phyloP scores from a whole-genome alignment of 1,140 invertebrate species.

The Dinothrombium tinctorium region DNA sequence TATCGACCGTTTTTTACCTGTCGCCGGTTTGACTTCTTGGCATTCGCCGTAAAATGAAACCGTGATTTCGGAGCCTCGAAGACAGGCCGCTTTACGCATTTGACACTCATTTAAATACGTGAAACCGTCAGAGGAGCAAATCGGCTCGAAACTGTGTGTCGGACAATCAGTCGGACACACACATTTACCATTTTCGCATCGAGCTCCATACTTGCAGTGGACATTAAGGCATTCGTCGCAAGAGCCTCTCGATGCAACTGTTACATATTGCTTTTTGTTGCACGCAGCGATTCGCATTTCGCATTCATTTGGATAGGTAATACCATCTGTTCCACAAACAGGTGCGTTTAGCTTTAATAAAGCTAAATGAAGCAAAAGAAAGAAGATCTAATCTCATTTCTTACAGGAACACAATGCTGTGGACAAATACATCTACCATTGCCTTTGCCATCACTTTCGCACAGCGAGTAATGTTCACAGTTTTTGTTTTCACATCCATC shows the following conservation, averaged over 20 bases:
- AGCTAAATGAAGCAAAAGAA: not conserved
- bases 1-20: too few relatives aligned
- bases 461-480: conserved; percentile 57
- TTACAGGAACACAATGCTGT: conserved; percentile 32
- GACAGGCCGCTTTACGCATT: conserved; percentile 45
- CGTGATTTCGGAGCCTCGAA: conserved; percentile 37
- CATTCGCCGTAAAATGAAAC: conserved; percentile 56
- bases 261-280: conserved; percentile 34
- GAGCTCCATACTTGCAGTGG: conserved; percentile 50
- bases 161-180: conserved; percentile 53
- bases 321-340: conserved; percentile 40
- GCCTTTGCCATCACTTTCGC: conserved; percentile 39
- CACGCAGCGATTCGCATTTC: conserved; percentile 46
- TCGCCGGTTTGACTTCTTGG: too few relatives aligned
- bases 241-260: conserved; percentile 40
- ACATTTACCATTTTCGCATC: conserved; percentile 54
- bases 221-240: conserved; percentile 55
- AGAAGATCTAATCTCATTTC: not conserved
- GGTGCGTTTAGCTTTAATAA: conserved; percentile 35
- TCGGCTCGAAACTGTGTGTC: conserved; percentile 23
- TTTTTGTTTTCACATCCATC: conserved; percentile 68
- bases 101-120: conserved; percentile 66
- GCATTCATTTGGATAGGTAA: conserved; percentile 66
- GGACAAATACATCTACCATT: conserved; percentile 56
- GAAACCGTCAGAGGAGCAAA: conserved; percentile 53